These are phyloP conservation scores for Nilaparvata lugens DNA, from an alignment of 1,140 invertebrate species.

Conservation along the genomic window DNA sequence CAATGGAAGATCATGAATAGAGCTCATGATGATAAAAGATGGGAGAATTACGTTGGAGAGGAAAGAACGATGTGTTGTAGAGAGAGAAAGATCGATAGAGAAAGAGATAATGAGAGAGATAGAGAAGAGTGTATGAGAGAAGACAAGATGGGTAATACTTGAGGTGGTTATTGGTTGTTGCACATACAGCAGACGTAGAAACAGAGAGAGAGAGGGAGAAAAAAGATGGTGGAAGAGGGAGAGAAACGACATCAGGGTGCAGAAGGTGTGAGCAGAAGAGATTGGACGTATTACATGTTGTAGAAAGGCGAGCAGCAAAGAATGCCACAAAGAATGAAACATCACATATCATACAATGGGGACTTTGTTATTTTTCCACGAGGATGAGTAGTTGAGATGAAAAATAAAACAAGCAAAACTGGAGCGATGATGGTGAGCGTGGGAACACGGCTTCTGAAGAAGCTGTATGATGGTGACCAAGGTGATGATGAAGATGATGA, in stretches of 20 bases:
- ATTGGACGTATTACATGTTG: no score
- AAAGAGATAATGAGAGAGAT: neutral
- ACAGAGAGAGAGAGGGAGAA: no score
- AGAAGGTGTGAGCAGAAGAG: no score
- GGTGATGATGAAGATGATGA: neutral
- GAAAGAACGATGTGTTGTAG: neutral
- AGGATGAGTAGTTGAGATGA: neutral
- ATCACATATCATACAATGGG: slow-evolving; percentile 1
- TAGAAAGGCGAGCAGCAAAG: neutral
- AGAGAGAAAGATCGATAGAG: neutral
- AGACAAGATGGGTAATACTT: neutral
- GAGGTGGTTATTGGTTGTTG: no score
- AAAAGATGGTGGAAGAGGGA: no score
- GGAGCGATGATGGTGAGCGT: neutral
- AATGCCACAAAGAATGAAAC: neutral
- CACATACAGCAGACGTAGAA: no score
- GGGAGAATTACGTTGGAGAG: neutral
- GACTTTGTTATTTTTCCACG: slow-evolving; percentile 1
- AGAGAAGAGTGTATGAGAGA: neutral
- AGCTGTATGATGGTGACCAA: no score
- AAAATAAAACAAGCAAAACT: slow-evolving; percentile 2
- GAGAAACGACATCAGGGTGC: no score
- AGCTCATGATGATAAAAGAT: slow-evolving; percentile 1
- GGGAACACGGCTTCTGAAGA: neutral
- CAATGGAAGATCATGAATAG: neutral